A percentile compares a stretch with the other conserved stretches of the same genome.
phyloP scores from a whole-genome alignment of 2,113 vertebrate genomes.

The Saccopteryx leptura region DNA sequence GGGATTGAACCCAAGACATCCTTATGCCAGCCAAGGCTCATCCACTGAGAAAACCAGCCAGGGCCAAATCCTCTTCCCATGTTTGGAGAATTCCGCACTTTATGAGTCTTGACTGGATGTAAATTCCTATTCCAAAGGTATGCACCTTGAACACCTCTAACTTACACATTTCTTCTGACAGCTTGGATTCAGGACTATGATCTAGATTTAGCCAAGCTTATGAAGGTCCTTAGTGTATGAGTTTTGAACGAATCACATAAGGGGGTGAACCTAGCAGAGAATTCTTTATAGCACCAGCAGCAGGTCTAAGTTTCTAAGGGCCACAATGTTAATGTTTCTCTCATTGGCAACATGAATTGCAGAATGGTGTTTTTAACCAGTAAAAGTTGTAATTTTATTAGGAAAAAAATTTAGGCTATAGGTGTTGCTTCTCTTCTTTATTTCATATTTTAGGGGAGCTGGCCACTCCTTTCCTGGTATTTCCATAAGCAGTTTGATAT shows the following conservation, averaged over 20 bases:
- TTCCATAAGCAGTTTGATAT: background rate
- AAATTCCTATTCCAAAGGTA: slow-evolving; percentile 28
- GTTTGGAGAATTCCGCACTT: background rate
- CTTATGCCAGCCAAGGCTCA: no score
- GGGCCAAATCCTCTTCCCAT: background rate
- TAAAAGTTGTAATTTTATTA: background rate
- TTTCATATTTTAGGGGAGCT: background rate
- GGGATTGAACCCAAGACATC: no score
- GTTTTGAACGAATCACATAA: slow-evolving; percentile 9
- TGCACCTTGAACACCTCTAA: background rate
- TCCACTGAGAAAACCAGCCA: no score
- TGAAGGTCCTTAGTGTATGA: background rate
- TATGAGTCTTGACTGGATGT: background rate
- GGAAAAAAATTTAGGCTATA: background rate
- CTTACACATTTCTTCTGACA: background rate
- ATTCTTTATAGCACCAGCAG: background rate
- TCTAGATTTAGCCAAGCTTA: background rate
- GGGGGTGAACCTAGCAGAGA: background rate
- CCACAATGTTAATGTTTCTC: background rate
- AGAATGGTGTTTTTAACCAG: background rate
- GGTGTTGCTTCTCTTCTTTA: background rate
- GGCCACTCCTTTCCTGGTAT: background rate
- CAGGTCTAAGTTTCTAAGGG: background rate
- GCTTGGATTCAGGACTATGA: background rate
- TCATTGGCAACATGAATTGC: background rate